A percentile compares a stretch with the other conserved stretches of the same genome.
phyloP scores from a whole-genome alignment of 2,797 vertebrate species.

The Betta splendens region DNA sequence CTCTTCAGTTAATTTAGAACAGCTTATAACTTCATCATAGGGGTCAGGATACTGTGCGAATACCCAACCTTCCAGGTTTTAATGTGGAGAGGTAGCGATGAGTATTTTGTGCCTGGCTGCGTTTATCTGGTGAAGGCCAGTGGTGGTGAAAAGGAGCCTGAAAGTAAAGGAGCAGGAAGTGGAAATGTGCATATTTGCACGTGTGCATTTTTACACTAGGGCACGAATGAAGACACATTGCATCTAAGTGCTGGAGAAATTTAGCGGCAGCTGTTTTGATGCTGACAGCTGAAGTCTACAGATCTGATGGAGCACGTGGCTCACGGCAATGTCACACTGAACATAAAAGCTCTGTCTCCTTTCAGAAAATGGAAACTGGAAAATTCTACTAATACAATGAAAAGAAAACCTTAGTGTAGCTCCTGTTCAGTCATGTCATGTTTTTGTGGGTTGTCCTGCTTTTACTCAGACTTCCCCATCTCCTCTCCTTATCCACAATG shows the following conservation, averaged over 20 bases:
- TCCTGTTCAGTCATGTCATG: not conserved
- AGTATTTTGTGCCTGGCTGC: not conserved
- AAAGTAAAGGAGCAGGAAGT: not conserved
- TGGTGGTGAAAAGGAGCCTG: not conserved
- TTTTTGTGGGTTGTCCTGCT: constrained; percentile 32
- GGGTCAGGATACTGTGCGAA: no score
- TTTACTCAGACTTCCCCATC: constrained; percentile 49
- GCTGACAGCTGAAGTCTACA: constrained; percentile 16
- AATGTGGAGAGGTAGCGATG: not conserved
- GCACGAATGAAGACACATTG: no score
- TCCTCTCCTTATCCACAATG: constrained; percentile 40
- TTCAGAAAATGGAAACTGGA: constrained; percentile 7
- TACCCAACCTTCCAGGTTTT: no score
- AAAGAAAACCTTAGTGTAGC: constrained; percentile 14
- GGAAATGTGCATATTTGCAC: not conserved
- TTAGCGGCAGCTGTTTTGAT: constrained; percentile 45
- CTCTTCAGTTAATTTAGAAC: no score
- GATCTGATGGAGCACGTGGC: constrained; percentile 30
- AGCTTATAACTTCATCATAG: no score
- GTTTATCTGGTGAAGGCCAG: not conserved
- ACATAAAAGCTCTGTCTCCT: constrained; percentile 4
- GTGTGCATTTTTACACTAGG: no score
- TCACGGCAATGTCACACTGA: constrained; percentile 33
- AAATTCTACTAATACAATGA: not conserved
- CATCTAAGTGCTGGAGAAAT: constrained; percentile 23